A percentile compares a stretch with the other conserved stretches of the same genome.
These are phyloP conservation scores for Leptinotarsa texana DNA, from an alignment of 1,140 invertebrate genomes.

Conservation along the genomic window DNA sequence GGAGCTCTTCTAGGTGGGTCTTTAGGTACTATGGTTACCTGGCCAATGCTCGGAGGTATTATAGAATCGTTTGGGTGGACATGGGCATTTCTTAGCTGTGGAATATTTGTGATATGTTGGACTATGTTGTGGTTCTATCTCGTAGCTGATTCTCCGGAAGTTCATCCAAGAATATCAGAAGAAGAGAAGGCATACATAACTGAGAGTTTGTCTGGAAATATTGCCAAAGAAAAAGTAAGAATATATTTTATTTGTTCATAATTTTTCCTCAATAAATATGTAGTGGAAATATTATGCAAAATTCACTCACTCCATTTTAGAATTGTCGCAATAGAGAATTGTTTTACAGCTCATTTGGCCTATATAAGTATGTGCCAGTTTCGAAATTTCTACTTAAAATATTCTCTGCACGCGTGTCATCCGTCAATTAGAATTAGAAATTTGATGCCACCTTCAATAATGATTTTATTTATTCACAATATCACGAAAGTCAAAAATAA, in stretches of 20 bases:
- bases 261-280: no score
- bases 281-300: no score
- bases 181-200: constrained; percentile 78
- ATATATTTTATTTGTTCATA: background rate
- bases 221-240: constrained; percentile 59
- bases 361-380: no score
- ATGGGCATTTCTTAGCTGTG: constrained; percentile 73
- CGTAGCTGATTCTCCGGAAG: constrained; percentile 72
- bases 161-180: constrained; percentile 74
- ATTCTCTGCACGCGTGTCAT: no score
- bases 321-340: no score
- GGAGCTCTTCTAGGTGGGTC: constrained; percentile 74
- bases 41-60: constrained; percentile 69
- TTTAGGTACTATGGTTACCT: constrained; percentile 78
- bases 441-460: no score
- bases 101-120: constrained; percentile 66
- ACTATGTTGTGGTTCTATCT: constrained; percentile 66
- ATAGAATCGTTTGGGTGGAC: constrained; percentile 72
- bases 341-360: no score
- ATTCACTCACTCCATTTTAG: no score
- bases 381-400: no score
- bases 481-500: no score
- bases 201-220: constrained; percentile 61
- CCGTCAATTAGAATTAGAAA: no score
- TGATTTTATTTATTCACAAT: no score